Evolutionary conservation across 2,888 invertebrate species (phyloP).

Genomic region (Deilephila elpenor): DNA sequence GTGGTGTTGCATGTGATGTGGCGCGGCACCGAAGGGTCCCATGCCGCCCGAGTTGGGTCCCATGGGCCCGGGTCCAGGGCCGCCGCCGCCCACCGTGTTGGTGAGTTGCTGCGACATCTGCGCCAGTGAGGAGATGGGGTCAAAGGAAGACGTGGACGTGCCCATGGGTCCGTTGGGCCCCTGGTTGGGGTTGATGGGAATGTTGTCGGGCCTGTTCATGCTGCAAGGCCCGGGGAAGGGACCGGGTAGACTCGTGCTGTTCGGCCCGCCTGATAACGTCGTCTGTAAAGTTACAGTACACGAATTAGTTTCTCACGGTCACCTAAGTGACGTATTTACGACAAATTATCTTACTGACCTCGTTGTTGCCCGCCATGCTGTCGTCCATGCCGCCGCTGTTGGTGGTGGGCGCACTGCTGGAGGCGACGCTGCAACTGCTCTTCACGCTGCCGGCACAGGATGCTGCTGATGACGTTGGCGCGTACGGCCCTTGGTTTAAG

Average conservation of each 20-base stretch:
- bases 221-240: slow-evolving; percentile 83
- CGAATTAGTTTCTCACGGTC: too few relatives aligned
- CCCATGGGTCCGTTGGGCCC: slow-evolving; percentile 85
- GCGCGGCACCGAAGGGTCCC: slow-evolving; percentile 73
- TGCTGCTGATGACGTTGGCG: slow-evolving; percentile 65
- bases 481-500: slow-evolving; percentile 75
- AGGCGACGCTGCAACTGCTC: slow-evolving; percentile 69
- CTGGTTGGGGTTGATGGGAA: slow-evolving; percentile 80
- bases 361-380: slow-evolving; percentile 62
- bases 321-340: too few relatives aligned
- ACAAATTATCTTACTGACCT: slow-evolving; percentile 44
- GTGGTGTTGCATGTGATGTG: slow-evolving; percentile 80
- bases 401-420: slow-evolving; percentile 58
- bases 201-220: slow-evolving; percentile 79
- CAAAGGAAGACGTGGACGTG: slow-evolving; percentile 87
- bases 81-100: slow-evolving; percentile 86
- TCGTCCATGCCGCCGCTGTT: slow-evolving; percentile 64
- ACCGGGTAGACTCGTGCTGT: slow-evolving; percentile 78
- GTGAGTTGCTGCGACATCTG: slow-evolving; percentile 98
- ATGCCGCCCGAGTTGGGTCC: slow-evolving; percentile 67
- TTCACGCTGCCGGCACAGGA: slow-evolving; percentile 62
- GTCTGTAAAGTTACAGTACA: slow-evolving; percentile 55
- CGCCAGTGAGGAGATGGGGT: slow-evolving; percentile 96
- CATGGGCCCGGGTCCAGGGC: slow-evolving; percentile 69
- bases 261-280: slow-evolving; percentile 78